Evolutionary conservation across 2,888 invertebrate species (phyloP), one percentile per base, ranked within the genome.

Genomic region (Nebria brevicollis): DNA sequence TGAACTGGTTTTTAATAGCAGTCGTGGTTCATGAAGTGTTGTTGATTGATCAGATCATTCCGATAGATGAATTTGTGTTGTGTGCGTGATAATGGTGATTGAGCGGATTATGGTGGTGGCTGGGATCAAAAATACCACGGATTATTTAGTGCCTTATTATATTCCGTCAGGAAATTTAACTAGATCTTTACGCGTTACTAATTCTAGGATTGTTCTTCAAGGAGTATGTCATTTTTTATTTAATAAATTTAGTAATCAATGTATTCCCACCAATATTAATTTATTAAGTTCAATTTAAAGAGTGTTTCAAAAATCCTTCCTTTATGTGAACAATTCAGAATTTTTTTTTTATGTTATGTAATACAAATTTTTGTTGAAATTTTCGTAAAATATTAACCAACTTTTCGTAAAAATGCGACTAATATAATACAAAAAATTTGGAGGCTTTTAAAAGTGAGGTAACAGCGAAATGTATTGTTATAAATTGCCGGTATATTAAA

Each of bases 91-190:
- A 54, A 68, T 66, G 41, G 68, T 77, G 77, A 70, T 26, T 25
- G 66, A 78, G 5, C 65, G 34, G 34, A 34, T 34, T 34, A 78
- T 78, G 78, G 78, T 78, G 73, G 11, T 2, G 8, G 72, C 65
- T 73, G 34, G 66, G 10, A 5, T 5, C 34, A 64, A 65, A 20
- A 42, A 78, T 41, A 78, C 65, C 54, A 54, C 10, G 78, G 78
- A 41, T 72, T 68, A n/a, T 42, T 34, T 78, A 3, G 65, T 78
- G 15, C 78, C 78, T 34, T 78, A 72, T 66, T 78, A 78, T 78
- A 78, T 78, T 11, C 78, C 78, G 3, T 78, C 66, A 66, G 73
- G 73, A 65, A 72, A 78, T 73, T 41, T 78, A 15, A 66, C 65
- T 42, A 72, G 78, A 65, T 41, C 72, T 41, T n/a, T 15, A 20